Evolutionary conservation across 2,888 invertebrate species (phyloP), one percentile per base, ranked within the genome.

Genomic region (Dioctria rufipes): DNA sequence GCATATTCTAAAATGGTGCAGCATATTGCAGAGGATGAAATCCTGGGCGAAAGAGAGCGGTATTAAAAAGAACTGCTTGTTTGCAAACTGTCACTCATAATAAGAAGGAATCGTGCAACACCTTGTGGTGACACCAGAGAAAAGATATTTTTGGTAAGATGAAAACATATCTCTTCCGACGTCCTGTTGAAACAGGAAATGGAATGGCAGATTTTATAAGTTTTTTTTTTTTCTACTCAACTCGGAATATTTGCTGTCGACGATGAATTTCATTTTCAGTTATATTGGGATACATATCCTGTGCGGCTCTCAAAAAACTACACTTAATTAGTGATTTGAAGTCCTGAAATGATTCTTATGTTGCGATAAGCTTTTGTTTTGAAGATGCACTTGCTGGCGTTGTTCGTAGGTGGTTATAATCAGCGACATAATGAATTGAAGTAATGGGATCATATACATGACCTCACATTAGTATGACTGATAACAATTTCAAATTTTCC

Each of bases 61-160:
- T 73, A 73, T 73, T 73, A 73, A 73, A 73, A 73, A 51, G 39
- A 42, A 73, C 60, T 73, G 42, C 73, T 73, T 73, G 73, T 73
- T 73, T 73, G 73, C 73, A 54, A 73, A 73, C 73, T 73, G 73
- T 73, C 73, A 73, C 58, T 13, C 42, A 40, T 40, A 58, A 54
- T 58, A 58, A 73, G 58, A 60, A 58, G 73, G 58, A 73, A 39
- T 58, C 73, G 73, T 73, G 73, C 73, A 73, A 73, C 73, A 73
- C 73, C 73, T 73, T 73, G 73, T 42, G 73, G 73, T 73, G 73
- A 73, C 73, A 73, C 58, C 13, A 73, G 58, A 73, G 58, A 39
- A 13, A 58, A 73, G 58, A 73, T 60, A 60, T 60, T 58, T 58
- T 73, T 42, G 40, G 37, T n/a, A 73, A 49, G 73, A 6, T 73